Base-by-base conservation (phyloP, 2,797 vertebrate genomes). In the Sebastes nivosus region DNA sequence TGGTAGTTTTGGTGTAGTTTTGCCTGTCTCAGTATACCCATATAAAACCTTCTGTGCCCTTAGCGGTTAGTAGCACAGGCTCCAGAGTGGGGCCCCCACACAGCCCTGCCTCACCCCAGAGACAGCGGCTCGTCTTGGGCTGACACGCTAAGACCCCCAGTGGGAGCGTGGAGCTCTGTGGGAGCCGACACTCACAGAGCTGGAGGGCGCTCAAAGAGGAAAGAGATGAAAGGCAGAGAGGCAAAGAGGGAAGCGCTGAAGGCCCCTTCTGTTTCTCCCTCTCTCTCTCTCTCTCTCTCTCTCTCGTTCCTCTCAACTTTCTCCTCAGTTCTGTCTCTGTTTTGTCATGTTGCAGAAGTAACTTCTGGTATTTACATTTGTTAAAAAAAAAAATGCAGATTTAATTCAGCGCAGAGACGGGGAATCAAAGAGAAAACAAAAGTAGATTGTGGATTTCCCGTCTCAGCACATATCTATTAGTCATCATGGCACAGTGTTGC, bases 161-260 rank as follows among this genome's bases (percentile, higher is more conserved):
- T 27, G 74, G 88, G 84, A 87, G 10, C 20, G 1, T 4, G 1
- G 63, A 59, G 77, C 87, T 82, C 75, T 46, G 75, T 66, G 79
- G 81, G 84, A 88, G 79, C 67, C 10, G 38, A 58, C 70, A n/a
- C 75, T 85, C 57, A 80, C 42, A n/a, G 84, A 83, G 81, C 86
- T 93, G 91, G 91, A 93, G 85, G 82, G 92, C 32, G 81, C 91
- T 93, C 86, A 93, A 86, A 94, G 87, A 79, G 85, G 70, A 87
- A 71, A 69, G 55, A 93, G 91, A 95, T 95, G 85, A 95, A 94
- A 94, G 89, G 46, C 30, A 20, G 16, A 63, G 63, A 63, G 63
- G 75, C 79, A 34, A 27, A 58, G 71, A 80, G 70, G 57, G 83
- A 84, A 87, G 63, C 16, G 65, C 91, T 82, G 74, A 85, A 79